Percentiles rank a stretch among this genome's conserved stretches.
These are phyloP conservation scores for Fulica atra DNA, from an alignment of 2,113 vertebrate genomes.

Conservation along the genomic window DNA sequence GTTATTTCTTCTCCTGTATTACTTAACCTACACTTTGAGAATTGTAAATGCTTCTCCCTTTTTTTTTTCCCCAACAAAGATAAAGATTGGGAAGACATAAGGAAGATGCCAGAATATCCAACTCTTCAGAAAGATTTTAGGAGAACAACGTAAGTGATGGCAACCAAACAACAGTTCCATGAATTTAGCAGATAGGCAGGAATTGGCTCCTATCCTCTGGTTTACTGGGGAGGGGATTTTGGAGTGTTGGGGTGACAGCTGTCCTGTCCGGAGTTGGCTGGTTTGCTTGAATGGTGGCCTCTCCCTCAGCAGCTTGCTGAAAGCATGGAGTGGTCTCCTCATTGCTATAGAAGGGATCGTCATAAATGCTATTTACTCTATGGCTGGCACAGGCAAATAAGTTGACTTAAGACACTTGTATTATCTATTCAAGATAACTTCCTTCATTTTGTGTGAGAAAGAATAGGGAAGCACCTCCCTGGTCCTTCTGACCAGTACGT, in stretches of 20 bases:
- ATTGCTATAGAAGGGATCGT: not conserved
- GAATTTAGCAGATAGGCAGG: not conserved
- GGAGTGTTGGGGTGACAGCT: not conserved
- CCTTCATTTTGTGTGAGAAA: not conserved
- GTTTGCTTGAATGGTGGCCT: not conserved
- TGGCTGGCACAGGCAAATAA: not conserved
- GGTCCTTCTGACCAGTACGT: not conserved
- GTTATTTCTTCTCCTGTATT: not conserved
- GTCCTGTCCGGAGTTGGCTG: not conserved
- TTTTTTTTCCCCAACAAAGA: slow-evolving; percentile 71
- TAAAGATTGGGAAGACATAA: slow-evolving; percentile 99
- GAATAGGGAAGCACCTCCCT: not conserved
- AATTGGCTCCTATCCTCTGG: not conserved
- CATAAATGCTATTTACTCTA: not conserved
- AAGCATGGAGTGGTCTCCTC: not conserved
- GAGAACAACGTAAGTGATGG: slow-evolving; percentile 93
- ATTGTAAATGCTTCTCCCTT: slow-evolving; percentile 41
- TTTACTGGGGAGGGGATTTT: not conserved
- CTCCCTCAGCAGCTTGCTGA: not conserved
- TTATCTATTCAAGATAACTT: not conserved
- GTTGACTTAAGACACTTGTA: not conserved
- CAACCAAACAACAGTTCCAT: not conserved
- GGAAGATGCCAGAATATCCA: slow-evolving; percentile 99
- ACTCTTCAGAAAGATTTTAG: slow-evolving; percentile 98
- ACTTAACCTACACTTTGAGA: not conserved